Conservation (phyloP, 2,113 vertebrate genomes). For the Nerophis ophidion region DNA sequence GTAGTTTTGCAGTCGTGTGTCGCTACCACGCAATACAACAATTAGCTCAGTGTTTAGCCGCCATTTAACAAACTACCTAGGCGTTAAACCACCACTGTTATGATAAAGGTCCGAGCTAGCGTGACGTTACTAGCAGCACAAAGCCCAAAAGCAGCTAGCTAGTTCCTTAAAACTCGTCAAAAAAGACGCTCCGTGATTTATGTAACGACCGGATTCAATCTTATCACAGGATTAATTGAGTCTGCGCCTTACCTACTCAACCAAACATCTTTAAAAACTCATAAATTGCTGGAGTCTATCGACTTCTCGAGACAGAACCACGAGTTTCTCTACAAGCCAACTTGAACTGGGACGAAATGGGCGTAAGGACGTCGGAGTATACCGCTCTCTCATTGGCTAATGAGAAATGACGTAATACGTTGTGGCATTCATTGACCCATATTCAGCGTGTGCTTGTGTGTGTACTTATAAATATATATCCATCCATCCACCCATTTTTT, state of each 20-base stretch:
- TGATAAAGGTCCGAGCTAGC: not conserved
- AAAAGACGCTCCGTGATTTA: not conserved
- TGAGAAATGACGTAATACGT: not conserved
- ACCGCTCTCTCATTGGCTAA: conserved; percentile 30
- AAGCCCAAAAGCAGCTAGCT: conserved; percentile 41
- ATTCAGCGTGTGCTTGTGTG: no score
- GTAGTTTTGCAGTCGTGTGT: not conserved
- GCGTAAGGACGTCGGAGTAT: not conserved
- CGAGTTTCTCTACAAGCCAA: no score
- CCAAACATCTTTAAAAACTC: not conserved
- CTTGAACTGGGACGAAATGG: not conserved
- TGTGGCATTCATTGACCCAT: no score
- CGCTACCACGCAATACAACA: not conserved
- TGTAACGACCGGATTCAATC: not conserved
- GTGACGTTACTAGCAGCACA: not conserved
- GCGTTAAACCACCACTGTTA: not conserved
- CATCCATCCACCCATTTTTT: no score
- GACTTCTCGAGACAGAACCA: not conserved
- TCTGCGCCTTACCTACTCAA: not conserved
- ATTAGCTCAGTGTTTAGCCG: not conserved
- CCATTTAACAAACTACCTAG: not conserved
- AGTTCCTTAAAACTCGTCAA: not conserved
- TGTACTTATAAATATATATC: no score
- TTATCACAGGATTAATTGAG: not conserved
- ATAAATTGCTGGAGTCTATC: not conserved